Evolutionary conservation across 2,888 invertebrate genomes (phyloP).

Genomic region (Nephrotoma appendiculata): DNA sequence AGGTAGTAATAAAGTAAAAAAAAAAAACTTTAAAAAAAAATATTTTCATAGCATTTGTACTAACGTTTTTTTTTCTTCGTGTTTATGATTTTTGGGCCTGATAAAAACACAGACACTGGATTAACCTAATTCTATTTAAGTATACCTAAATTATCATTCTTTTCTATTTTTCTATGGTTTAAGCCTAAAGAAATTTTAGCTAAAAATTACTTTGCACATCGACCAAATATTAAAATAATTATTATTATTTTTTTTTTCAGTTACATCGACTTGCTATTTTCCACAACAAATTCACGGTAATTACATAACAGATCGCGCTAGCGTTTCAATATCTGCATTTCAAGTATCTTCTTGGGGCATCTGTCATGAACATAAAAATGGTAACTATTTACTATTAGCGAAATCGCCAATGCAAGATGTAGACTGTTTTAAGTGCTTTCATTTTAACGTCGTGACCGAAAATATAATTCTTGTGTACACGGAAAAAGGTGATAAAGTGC

Average conservation of each 20-base stretch:
- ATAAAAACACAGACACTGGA: fast-evolving
- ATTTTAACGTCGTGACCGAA: not conserved
- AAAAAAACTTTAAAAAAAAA: too few species aligned
- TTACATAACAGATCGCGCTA: not conserved
- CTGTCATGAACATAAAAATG: not conserved
- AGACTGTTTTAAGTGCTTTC: not conserved
- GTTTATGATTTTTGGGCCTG: too few species aligned
- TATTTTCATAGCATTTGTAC: too few species aligned
- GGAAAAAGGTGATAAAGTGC: slow-evolving; percentile 14
- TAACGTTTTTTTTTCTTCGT: too few species aligned
- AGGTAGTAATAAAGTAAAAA: too few species aligned
- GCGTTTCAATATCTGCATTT: not conserved
- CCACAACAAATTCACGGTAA: not conserved
- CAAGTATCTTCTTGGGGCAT: not conserved
- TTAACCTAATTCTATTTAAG: too few species aligned
- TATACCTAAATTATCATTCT: too few species aligned
- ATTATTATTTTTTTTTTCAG: not conserved
- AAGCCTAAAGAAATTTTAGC: too few species aligned
- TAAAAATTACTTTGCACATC: too few species aligned
- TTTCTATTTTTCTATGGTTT: too few species aligned
- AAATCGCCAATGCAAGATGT: not conserved
- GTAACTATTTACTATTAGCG: not conserved
- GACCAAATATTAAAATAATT: too few species aligned
- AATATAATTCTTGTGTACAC: not conserved
- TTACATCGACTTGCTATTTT: not conserved